A percentile compares a stretch with the other conserved stretches of the same genome.
Conservation (phyloP, 2,113 vertebrate species). For the Sapayoa aenigma region DNA sequence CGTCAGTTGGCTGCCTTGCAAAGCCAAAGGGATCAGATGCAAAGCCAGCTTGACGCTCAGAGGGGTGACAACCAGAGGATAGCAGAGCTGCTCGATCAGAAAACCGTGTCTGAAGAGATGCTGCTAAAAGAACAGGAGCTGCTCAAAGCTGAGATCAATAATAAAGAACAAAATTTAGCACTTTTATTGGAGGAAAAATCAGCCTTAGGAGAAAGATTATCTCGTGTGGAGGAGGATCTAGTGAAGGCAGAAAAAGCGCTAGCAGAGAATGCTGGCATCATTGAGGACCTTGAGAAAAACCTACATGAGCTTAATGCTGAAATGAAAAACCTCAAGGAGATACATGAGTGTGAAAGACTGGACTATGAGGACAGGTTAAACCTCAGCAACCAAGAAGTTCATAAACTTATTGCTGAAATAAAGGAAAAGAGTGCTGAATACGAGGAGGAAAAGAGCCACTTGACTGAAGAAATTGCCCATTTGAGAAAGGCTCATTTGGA, state of each 20-base stretch:
- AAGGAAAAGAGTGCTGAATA: constrained; percentile 74
- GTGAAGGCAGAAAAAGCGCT: constrained; percentile 23
- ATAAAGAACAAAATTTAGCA: constrained; percentile 52
- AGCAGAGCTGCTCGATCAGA: constrained; percentile 65
- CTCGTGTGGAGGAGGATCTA: constrained; percentile 57
- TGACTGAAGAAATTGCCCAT: constrained; percentile 55
- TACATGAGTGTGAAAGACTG: constrained; percentile 71
- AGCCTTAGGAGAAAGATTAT: constrained; percentile 68
- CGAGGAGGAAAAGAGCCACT: constrained; percentile 56
- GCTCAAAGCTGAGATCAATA: constrained; percentile 62
- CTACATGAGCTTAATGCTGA: constrained; percentile 68
- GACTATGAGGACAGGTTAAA: constrained; percentile 75
- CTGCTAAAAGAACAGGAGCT: constrained; percentile 51
- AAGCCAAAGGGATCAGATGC: constrained; percentile 60
- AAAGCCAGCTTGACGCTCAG: constrained; percentile 60
- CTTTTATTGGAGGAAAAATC: constrained; percentile 63
- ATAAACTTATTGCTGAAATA: constrained; percentile 61
- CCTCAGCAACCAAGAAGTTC: constrained; percentile 70
- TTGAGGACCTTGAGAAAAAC: constrained; percentile 60
- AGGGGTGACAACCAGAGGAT: constrained; percentile 50
- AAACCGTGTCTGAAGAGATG: constrained; percentile 16
- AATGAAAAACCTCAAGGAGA: constrained; percentile 70
- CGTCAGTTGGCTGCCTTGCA: constrained; percentile 49
- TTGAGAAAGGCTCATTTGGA: constrained; percentile 53
- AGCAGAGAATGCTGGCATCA: constrained; percentile 38